Base-by-base conservation (phyloP, 2,113 vertebrate genomes). In the Oncorhynchus keta region DNA sequence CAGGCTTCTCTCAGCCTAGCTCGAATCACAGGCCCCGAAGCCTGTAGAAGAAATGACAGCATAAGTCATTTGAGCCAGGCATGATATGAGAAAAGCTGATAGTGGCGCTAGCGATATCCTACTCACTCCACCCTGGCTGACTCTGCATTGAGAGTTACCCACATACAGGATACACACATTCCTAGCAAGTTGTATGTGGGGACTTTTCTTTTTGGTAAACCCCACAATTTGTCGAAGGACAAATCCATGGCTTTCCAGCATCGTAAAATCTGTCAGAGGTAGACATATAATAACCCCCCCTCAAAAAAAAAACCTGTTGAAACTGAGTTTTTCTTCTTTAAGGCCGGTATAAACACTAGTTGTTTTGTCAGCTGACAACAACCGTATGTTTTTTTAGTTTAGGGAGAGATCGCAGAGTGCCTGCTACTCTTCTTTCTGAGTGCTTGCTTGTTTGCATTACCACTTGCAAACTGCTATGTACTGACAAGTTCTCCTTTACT, bases 61-160 rank as follows among this genome's bases (percentile, higher is more conserved):
- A n/a, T 28, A 62, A 62, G 59, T 62, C 5, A 68, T 35, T 35
- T 45, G 39, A 45, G 39, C 8, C 49, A 48, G 18, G 14, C 55
- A 39, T 35, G 57, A n/a, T 35, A 14, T 6, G 18, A 22, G 35
- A 20, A 32, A 48, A 18, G 51, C 16, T 45, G 39, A 45, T 51
- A 48, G 61, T 24, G 24, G 24, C 24, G 24, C 24, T 24, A 24
- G 24, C 24, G 24, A 24, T 24, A 24, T 24, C 30, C n/a, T 22
- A 24, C 59, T 45, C 61, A 48, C 13, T 24, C 61, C 24, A 73
- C 35, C 39, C 32, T 78, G 11, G 49, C 39, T 6, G 67, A 68
- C 13, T 75, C 18, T 5, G 16, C 32, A 16, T 30, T 76, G 76
- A 76, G 79, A 81, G 79, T 78, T 71, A 67, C 79, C 79, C 79